Conservation (phyloP, 2,797 vertebrate genomes). For the Momotus momota region DNA sequence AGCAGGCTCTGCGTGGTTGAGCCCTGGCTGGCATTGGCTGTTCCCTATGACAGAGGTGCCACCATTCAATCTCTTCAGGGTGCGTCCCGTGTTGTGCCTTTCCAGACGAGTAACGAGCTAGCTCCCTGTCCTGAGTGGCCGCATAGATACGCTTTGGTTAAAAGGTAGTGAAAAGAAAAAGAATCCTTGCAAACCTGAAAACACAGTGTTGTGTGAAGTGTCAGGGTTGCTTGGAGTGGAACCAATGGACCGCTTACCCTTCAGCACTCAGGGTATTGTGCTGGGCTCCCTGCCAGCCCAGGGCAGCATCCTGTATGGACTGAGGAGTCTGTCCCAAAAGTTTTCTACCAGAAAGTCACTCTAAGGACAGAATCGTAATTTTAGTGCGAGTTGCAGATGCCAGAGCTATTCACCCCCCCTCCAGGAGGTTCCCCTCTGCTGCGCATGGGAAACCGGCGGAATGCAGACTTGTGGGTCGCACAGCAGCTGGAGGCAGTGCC, state of each 20-base stretch:
- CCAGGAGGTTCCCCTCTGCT: background rate
- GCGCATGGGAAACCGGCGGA: background rate
- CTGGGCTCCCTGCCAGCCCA: background rate
- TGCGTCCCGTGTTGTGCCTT: background rate
- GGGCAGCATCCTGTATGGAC: background rate
- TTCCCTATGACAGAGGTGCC: background rate
- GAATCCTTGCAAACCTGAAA: background rate
- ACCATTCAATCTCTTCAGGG: rapidly evolving
- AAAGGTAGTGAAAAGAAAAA: background rate
- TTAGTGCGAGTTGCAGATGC: background rate
- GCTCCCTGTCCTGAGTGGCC: background rate
- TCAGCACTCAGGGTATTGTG: background rate
- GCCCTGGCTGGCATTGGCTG: background rate
- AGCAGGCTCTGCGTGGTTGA: background rate
- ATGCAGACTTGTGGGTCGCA: background rate
- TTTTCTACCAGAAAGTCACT: background rate
- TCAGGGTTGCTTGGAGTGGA: background rate
- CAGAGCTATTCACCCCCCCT: background rate
- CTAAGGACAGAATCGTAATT: background rate
- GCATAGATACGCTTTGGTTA: background rate
- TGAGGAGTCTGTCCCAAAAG: background rate
- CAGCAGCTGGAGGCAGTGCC: background rate
- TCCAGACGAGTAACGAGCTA: background rate
- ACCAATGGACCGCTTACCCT: background rate
- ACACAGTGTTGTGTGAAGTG: background rate